Percentiles rank a stretch among this genome's conserved stretches.
Evolutionary conservation across 2,113 vertebrate species (phyloP).

Genomic region (Myocastor coypus): DNA sequence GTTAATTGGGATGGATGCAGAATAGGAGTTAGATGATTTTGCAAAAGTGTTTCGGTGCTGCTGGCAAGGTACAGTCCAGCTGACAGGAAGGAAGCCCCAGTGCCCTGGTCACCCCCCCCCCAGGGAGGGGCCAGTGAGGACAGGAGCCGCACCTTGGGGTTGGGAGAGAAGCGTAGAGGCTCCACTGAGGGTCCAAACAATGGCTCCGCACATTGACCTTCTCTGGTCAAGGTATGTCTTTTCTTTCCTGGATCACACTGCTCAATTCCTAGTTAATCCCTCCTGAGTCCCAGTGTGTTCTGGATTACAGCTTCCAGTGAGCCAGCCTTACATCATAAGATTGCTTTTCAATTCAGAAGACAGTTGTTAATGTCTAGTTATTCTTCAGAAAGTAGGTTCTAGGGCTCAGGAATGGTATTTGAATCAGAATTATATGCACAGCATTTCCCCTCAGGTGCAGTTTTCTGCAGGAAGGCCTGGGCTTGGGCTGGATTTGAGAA

Average conservation of each 20-base stretch:
- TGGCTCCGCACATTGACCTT: background rate
- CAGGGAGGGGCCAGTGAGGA: background rate
- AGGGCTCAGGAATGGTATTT: background rate
- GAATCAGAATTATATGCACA: background rate
- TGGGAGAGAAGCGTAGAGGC: background rate
- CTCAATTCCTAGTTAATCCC: background rate
- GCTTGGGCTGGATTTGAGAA: background rate
- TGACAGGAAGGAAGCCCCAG: background rate
- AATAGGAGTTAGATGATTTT: background rate
- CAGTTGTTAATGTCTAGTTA: background rate
- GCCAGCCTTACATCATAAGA: background rate
- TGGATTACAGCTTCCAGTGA: background rate
- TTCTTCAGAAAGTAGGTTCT: background rate
- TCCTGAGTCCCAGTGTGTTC: background rate
- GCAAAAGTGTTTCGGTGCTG: background rate
- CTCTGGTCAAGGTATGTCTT: background rate
- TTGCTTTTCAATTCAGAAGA: constrained; percentile 4
- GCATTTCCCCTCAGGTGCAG: background rate
- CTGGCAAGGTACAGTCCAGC: background rate
- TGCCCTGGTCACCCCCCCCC: background rate
- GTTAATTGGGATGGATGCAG: constrained; percentile 17
- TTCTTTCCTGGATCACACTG: background rate
- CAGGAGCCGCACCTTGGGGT: accelerated
- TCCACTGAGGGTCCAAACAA: background rate
- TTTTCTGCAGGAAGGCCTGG: background rate